A percentile compares a stretch with the other conserved stretches of the same genome.
phyloP scores from a whole-genome alignment of 1,140 invertebrate species.

The Drosophila asahinai region DNA sequence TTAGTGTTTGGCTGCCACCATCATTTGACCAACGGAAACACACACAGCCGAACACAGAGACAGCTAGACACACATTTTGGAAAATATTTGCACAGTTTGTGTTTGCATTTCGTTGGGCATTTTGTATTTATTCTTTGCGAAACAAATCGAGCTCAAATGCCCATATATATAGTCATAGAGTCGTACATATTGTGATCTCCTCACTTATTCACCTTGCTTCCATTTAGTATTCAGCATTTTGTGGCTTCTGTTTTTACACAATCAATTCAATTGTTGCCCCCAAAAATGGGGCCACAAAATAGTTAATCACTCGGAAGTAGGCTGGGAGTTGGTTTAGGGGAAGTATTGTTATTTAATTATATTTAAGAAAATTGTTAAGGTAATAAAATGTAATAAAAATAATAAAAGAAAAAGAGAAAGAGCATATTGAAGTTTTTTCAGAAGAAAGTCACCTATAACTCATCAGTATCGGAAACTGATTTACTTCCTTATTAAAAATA shows the following conservation, averaged over 20 bases:
- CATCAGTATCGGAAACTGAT: too few relatives aligned
- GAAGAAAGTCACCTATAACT: too few relatives aligned
- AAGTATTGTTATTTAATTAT: not conserved
- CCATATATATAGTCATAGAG: not conserved
- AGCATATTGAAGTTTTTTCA: too few relatives aligned
- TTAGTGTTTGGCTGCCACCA: conserved; percentile 40
- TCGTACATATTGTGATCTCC: conserved; percentile 23
- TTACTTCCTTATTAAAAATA: too few relatives aligned
- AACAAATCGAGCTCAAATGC: conserved; percentile 73
- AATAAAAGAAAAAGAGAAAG: too few relatives aligned
- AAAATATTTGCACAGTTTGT: conserved; percentile 65
- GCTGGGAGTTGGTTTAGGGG: not conserved
- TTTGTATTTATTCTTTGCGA: conserved; percentile 57
- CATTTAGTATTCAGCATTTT: conserved; percentile 33
- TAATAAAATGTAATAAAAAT: too few relatives aligned
- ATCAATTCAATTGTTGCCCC: conserved; percentile 51
- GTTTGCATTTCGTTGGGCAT: conserved; percentile 36
- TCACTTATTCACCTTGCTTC: conserved; percentile 1
- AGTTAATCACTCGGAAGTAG: conserved; percentile 3
- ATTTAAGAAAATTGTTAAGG: too few relatives aligned
- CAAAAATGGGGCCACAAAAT: conserved; percentile 3
- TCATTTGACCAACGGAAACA: conserved; percentile 61
- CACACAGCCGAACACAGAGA: conserved; percentile 19
- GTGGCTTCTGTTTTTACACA: conserved; percentile 56
- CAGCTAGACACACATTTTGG: conserved; percentile 23